A percentile compares a stretch with the other conserved stretches of the same genome.
Evolutionary conservation across 1,140 invertebrate species (phyloP).

Genomic region (Procambarus virginalis): DNA sequence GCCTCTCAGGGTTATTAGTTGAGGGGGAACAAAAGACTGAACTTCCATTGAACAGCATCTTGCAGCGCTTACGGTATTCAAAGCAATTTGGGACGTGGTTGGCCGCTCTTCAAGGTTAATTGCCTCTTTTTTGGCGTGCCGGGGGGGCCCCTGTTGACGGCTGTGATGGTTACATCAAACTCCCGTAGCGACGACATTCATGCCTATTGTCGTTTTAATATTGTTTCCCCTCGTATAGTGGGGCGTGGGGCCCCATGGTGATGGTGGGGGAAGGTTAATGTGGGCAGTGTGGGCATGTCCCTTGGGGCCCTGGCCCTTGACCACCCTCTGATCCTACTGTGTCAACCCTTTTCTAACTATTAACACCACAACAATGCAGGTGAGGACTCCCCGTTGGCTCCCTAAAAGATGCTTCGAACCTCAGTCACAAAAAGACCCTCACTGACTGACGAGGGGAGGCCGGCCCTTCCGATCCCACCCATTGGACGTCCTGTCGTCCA

Average conservation of each 20-base stretch:
- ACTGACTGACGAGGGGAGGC: constrained; percentile 14
- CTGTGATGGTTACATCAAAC: constrained; percentile 38
- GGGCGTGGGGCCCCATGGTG: constrained; percentile 20
- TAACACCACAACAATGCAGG: constrained; percentile 63
- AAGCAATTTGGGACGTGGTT: constrained; percentile 48
- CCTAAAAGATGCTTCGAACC: constrained; percentile 39
- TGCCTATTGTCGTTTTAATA: constrained; percentile 50
- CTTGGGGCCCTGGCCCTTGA: neutral
- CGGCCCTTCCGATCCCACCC: neutral
- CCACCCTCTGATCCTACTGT: constrained; percentile 26
- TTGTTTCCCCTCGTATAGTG: constrained; percentile 57
- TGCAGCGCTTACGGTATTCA: constrained; percentile 62
- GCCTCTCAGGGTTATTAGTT: constrained; percentile 50
- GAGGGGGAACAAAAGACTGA: constrained; percentile 39
- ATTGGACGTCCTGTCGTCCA: constrained; percentile 1
- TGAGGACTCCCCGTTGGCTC: constrained; percentile 33
- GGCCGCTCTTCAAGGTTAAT: constrained; percentile 59
- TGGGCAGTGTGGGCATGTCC: constrained; percentile 42
- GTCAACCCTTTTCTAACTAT: constrained; percentile 59
- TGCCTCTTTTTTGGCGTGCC: constrained; percentile 45
- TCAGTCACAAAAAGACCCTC: constrained; percentile 48
- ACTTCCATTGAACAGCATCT: neutral
- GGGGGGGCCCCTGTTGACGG: constrained; percentile 15
- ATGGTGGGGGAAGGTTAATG: constrained; percentile 61
- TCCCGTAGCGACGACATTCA: constrained; percentile 51